Conservation (phyloP, 2,113 vertebrate genomes). For the Gallinago paraguaiae region DNA sequence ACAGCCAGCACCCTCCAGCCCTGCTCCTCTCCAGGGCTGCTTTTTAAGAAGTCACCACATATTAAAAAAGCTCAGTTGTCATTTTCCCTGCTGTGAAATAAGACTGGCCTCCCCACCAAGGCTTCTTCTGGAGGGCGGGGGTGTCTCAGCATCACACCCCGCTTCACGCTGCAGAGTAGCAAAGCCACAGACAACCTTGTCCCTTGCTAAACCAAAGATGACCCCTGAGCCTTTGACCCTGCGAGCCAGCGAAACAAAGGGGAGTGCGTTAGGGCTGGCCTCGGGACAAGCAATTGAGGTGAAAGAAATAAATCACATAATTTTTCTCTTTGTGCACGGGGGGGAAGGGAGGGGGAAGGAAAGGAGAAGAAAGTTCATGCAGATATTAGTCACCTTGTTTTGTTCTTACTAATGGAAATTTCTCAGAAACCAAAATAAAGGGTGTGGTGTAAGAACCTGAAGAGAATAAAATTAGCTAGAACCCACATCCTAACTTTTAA, state of each 20-base stretch:
- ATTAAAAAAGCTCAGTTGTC: not conserved
- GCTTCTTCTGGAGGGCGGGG: not conserved
- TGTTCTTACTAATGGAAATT: conserved; percentile 53
- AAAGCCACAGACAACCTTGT: not conserved
- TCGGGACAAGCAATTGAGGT: not conserved
- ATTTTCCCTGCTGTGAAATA: not conserved
- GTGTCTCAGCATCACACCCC: not conserved
- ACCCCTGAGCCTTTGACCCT: conserved; percentile 17
- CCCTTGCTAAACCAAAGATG: not conserved
- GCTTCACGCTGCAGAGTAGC: not conserved
- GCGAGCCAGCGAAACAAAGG: not conserved
- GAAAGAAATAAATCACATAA: conserved; percentile 41
- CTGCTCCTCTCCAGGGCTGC: rapidly evolving
- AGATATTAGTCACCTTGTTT: conserved; percentile 55
- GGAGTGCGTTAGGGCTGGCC: not conserved
- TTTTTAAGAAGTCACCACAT: not conserved
- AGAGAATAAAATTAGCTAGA: conserved; percentile 45
- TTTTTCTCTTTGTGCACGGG: not conserved
- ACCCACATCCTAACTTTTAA: conserved; percentile 55
- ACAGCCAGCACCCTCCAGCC: not conserved
- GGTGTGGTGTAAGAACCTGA: not conserved
- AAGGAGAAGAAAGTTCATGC: conserved; percentile 21
- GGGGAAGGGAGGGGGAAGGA: not conserved
- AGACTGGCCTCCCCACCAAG: not conserved
- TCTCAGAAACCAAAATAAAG: conserved; percentile 58